These are phyloP conservation scores for Rhadina sibilatrix DNA, from an alignment of 2,113 vertebrate species.

Conservation along the genomic window DNA sequence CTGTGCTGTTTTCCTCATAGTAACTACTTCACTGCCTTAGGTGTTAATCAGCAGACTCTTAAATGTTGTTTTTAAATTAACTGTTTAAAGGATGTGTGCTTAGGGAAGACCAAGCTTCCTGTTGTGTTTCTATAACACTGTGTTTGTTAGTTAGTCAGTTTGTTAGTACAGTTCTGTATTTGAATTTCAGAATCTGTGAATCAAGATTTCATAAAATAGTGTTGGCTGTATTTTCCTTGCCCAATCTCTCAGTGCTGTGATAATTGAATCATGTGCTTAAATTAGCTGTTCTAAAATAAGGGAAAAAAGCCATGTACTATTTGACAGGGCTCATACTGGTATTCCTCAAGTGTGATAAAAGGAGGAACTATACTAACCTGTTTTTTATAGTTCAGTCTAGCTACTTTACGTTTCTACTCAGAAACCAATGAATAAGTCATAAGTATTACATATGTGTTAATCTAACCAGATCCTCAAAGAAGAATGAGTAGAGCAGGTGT, in stretches of 20 bases:
- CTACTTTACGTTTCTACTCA: conserved; percentile 20
- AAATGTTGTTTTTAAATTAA: background rate
- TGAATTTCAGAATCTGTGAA: background rate
- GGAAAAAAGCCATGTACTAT: background rate
- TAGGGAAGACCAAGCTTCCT: background rate
- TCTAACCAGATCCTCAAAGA: conserved; percentile 28
- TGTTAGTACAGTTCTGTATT: background rate
- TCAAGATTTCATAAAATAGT: background rate
- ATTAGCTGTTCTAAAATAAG: conserved; percentile 6
- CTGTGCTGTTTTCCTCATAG: background rate
- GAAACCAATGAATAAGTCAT: conserved; percentile 47
- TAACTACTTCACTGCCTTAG: background rate
- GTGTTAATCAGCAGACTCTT: background rate
- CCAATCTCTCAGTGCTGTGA: background rate
- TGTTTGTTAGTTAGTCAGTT: background rate
- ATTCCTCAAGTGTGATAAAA: conserved; percentile 2
- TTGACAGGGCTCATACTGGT: background rate
- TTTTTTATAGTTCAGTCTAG: conserved; percentile 50
- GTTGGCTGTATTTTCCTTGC: background rate
- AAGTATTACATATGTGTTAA: conserved; percentile 48
- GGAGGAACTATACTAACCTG: conserved; percentile 13
- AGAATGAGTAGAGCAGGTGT: conserved; percentile 47
- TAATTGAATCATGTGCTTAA: conserved; percentile 1
- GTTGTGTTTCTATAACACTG: background rate
- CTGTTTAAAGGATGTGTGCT: background rate